Evolutionary conservation across 2,113 vertebrate genomes (phyloP).

Genomic region (Anseranas semipalmata): DNA sequence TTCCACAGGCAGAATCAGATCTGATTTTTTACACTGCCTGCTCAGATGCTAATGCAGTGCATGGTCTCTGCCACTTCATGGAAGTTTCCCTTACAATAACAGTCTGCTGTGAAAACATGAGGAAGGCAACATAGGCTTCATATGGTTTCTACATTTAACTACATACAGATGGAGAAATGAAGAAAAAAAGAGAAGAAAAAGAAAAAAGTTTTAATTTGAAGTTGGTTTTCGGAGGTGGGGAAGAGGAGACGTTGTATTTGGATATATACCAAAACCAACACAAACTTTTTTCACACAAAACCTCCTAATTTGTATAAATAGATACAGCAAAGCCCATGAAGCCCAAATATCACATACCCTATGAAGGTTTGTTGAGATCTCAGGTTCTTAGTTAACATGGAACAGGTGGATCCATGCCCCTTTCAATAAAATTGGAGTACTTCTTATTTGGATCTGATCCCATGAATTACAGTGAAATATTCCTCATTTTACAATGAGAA

Average conservation of each 20-base stretch:
- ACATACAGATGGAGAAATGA: neutral
- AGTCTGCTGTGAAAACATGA: conserved; percentile 19
- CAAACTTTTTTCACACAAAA: neutral
- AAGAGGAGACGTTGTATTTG: neutral
- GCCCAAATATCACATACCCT: neutral
- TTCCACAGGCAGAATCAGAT: conserved; percentile 80
- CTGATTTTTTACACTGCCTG: conserved; percentile 78
- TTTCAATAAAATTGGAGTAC: neutral
- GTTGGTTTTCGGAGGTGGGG: neutral
- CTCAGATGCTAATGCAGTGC: conserved; percentile 63
- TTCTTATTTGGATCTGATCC: neutral
- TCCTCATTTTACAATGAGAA: neutral
- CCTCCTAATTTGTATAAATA: neutral
- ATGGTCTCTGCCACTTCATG: conserved; percentile 52
- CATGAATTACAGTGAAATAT: neutral
- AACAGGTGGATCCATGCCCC: neutral
- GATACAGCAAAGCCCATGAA: neutral
- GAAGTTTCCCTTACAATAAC: conserved; percentile 50
- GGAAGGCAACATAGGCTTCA: conserved; percentile 20
- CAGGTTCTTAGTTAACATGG: neutral
- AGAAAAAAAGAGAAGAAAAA: neutral
- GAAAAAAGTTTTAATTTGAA: neutral
- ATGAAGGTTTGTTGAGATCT: neutral
- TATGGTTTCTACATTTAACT: neutral
- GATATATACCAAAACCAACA: neutral